Base-by-base conservation (phyloP, 2,797 vertebrate species). In the Ibycter americanus region DNA sequence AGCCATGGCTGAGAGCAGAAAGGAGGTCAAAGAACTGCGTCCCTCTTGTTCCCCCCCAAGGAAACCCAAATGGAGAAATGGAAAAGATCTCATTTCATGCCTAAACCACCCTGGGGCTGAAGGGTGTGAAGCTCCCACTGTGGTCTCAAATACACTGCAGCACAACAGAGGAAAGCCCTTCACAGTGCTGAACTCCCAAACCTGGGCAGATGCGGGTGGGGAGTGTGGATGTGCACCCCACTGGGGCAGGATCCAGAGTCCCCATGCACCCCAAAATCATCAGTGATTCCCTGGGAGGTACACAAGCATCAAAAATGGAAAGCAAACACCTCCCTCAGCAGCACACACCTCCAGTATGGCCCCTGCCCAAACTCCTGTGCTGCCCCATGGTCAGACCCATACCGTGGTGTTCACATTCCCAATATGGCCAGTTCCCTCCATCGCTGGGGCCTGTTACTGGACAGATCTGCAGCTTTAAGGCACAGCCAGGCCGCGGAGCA, bases 381-480 rank as follows among this genome's bases (percentile, higher is more conserved):
- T 79, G 67, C 62, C 26, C n/a, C 61, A 18, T 1, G 0, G 27
- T 16, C 73, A 31, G 72, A 31, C 25, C n/a, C 15, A 1, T 18
- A 12, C 63, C 21, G 0, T 0, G 1, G 25, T 31, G 61, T 29
- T 72, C 20, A 0, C 7, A 4, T 20, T 86, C 73, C 93, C 90
- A 71, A 67, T 15, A 12, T 0, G 22, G 3, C 70, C 87, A 31
- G 76, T 22, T 46, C 67, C 14, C 31, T 58, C 52, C 59, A 21
- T 63, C 40, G 4, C 49, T 2, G 8, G 19, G 6, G 5, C 19
- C n/a, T 0, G 0, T n/a, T 38, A 18, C 52, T 29, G 54, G 55
- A 8, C 62, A 8, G 17, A 49, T 9, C 89, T 92, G 90, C 80
- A 52, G 89, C 95, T 96, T 93, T 93, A 87, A 94, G 36, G 81